Base-by-base conservation (phyloP, 2,888 invertebrate genomes). In the Andrena minutula region DNA sequence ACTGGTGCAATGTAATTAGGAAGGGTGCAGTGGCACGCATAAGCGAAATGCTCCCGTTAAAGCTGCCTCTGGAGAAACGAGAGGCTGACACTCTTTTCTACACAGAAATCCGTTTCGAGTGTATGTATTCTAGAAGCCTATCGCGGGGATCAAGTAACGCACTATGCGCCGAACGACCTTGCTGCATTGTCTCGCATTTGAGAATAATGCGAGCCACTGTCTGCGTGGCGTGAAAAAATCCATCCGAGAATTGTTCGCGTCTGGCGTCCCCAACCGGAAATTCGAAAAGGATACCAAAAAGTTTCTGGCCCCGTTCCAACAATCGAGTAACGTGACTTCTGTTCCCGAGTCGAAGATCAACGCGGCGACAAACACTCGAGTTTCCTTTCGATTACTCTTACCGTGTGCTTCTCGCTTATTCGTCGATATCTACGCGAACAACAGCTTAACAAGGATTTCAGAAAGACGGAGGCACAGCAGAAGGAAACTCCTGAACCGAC, bases 1-100 rank as follows among this genome's bases (percentile, higher is more conserved):
- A 72, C 83, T 89, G 86, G 79, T 90, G 89, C 89, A 89, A 90
- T 87, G 83, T 81, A 86, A 91, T 90, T 90, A 89, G 88, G 90
- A 88, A 90, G 89, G 88, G 89, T 90, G 74, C 79, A 84, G 74
- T 73, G 56, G 75, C 65, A 83, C 26, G 65, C 30, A 53, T 26
- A 12, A 56, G 49, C 16, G 23, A 71, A 41, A 84, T 71, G 72
- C 61, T 64, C 23, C 2, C 32, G n/a, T 2, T 23, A 56, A 68
- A 30, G 16, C n/a, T 28, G 53, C 47, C 58, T 72, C 41, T 16
- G 10, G 26, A 23, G 63, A 56, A 76, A 76, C 35, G 10, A 35
- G 10, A 10, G 35, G 35, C 10, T 8, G 35, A 10, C 10, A 2
- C 35, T 0, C 35, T 35, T 10, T 8, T 35, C 2, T 35, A 4